Evolutionary conservation across 2,888 invertebrate genomes (phyloP).

Genomic region (Dysmachus trigonus): DNA sequence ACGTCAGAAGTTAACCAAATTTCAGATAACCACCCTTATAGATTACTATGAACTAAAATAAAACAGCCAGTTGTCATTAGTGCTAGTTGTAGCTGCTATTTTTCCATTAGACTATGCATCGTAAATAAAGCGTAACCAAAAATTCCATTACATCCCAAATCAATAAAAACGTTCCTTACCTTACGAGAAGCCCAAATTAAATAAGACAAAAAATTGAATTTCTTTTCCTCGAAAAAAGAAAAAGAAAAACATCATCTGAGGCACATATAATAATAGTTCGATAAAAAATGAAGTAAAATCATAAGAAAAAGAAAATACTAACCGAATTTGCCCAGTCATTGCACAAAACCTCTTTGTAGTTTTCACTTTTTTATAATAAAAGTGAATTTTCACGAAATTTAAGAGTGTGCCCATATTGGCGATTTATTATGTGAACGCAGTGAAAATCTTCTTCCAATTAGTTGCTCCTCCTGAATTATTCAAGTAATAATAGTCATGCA

Average conservation of each 20-base stretch:
- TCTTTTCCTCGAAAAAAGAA: too few species aligned
- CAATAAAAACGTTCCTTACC: too few species aligned
- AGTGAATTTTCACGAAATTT: not conserved
- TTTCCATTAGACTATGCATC: too few species aligned
- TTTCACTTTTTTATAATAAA: not conserved
- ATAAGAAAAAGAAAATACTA: not conserved
- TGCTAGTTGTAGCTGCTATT: too few species aligned
- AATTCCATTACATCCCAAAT: too few species aligned
- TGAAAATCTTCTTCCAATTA: not conserved
- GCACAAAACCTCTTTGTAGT: not conserved
- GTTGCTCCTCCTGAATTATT: not conserved
- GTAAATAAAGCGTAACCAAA: too few species aligned
- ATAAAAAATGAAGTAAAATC: not conserved
- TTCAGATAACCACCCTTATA: too few species aligned
- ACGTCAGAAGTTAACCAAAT: too few species aligned
- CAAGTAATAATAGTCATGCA: not conserved
- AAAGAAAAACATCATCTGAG: not conserved
- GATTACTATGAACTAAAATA: too few species aligned
- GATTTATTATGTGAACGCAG: not conserved
- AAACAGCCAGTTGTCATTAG: too few species aligned
- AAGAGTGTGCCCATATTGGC: not conserved
- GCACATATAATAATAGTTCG: not conserved
- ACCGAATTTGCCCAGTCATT: not conserved
- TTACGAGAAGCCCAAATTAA: too few species aligned
- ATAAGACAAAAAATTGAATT: too few species aligned